Conservation (phyloP, 1,140 invertebrate genomes). For the Panagrolaimus sp. region DNA sequence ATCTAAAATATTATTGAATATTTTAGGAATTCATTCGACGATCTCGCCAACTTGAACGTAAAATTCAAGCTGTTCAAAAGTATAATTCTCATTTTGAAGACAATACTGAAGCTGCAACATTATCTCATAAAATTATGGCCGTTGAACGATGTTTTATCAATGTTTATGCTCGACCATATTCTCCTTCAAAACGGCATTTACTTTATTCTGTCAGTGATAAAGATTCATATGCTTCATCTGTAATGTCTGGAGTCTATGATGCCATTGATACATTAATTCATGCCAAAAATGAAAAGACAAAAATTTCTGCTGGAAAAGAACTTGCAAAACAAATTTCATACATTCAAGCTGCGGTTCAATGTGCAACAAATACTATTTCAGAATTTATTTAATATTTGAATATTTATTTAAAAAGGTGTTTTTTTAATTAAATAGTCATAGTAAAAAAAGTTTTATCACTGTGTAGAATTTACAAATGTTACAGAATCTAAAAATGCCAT, state of each 20-base stretch:
- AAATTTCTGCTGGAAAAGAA: neutral
- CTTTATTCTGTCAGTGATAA: constrained; percentile 45
- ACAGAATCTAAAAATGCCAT: too few species aligned
- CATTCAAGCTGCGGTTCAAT: constrained; percentile 43
- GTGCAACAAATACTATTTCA: constrained; percentile 42
- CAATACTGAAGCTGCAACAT: constrained; percentile 15
- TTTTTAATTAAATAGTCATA: neutral
- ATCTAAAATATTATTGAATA: too few species aligned
- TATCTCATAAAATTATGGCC: constrained; percentile 29
- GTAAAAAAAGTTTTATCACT: too few species aligned
- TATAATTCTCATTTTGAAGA: neutral
- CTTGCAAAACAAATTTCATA: constrained; percentile 45
- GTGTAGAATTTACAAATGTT: too few species aligned
- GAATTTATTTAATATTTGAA: neutral
- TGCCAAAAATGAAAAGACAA: constrained; percentile 3
- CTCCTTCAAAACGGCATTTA: constrained; percentile 43
- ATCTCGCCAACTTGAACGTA: constrained; percentile 31
- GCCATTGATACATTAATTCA: constrained; percentile 12
- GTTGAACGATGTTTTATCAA: constrained; percentile 55
- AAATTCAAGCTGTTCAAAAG: constrained; percentile 19
- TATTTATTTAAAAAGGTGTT: neutral
- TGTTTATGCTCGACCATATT: constrained; percentile 27
- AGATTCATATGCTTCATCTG: constrained; percentile 38
- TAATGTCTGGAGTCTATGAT: constrained; percentile 50
- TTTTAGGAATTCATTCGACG: constrained; percentile 38